A percentile compares a stretch with the other conserved stretches of the same genome.
These are phyloP conservation scores for Clarias laeviceps DNA, from an alignment of 2,797 vertebrate genomes.

Conservation along the genomic window DNA sequence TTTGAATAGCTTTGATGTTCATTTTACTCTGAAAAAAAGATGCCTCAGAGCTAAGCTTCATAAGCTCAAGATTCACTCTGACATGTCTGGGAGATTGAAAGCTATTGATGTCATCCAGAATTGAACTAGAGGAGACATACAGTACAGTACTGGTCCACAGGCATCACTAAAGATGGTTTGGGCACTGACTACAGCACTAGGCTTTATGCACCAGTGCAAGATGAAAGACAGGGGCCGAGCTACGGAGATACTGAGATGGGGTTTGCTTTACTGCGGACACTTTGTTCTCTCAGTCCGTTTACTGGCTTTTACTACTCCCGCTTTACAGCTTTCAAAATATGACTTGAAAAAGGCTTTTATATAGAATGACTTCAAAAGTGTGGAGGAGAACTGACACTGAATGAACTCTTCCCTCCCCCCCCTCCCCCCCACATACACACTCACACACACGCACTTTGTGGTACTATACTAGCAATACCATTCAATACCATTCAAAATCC, in stretches of 20 bases:
- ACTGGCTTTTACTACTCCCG: conserved; percentile 54
- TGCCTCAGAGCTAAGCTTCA: not conserved
- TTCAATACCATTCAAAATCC: conserved; percentile 38
- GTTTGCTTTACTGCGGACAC: conserved; percentile 66
- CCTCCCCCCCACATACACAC: not conserved
- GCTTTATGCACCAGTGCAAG: conserved; percentile 58
- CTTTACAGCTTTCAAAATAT: conserved; percentile 68
- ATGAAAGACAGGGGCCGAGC: conserved; percentile 68
- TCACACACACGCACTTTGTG: not conserved
- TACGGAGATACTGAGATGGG: conserved; percentile 59
- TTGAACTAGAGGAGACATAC: not conserved
- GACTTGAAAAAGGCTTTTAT: conserved; percentile 65
- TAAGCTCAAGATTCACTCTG: conserved; percentile 9
- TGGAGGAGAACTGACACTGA: conserved; percentile 30
- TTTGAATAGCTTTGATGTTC: not conserved
- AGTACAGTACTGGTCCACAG: not conserved
- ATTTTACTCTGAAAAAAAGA: not conserved
- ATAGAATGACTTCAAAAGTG: conserved; percentile 64
- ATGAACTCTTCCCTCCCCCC: not conserved
- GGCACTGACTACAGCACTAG: conserved; percentile 59
- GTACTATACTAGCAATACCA: conserved; percentile 53
- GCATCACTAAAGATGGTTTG: conserved; percentile 61
- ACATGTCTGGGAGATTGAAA: conserved; percentile 34
- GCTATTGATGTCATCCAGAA: conserved; percentile 6
- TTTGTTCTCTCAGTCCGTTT: conserved; percentile 65